These are phyloP conservation scores for Troglohyphantes excavatus DNA, from an alignment of 2,888 invertebrate genomes.

Conservation along the genomic window DNA sequence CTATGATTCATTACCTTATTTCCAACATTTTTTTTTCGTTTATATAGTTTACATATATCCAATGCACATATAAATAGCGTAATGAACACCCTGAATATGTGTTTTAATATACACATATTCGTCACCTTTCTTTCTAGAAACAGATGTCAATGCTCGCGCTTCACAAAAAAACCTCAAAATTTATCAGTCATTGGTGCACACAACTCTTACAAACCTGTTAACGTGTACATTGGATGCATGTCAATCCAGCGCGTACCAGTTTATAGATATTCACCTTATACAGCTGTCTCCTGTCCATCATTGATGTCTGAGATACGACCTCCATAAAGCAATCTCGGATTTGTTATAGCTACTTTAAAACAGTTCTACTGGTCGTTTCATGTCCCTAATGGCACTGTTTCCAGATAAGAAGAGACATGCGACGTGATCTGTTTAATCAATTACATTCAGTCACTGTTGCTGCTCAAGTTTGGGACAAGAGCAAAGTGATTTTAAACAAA, in stretches of 20 bases:
- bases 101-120: no score
- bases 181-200: no score
- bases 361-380: conserved; percentile 49
- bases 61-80: no score
- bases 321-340: conserved; percentile 49
- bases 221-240: neutral
- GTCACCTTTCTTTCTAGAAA: no score
- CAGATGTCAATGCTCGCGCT: no score
- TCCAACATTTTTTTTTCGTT: no score
- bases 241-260: conserved; percentile 1
- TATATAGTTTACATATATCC: no score
- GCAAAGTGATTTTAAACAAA: conserved; percentile 32
- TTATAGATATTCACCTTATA: conserved; percentile 23
- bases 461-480: conserved; percentile 4
- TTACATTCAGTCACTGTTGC: conserved; percentile 22
- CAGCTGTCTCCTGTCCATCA: conserved; percentile 25
- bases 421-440: conserved; percentile 51
- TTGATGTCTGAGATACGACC: conserved; percentile 42
- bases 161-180: no score
- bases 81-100: no score
- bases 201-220: neutral
- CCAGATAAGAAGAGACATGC: conserved; percentile 40
- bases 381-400: conserved; percentile 52
- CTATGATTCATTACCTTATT: no score
- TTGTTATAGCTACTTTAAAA: conserved; percentile 62